Evolutionary conservation across 2,797 vertebrate species (phyloP), one percentile per base, ranked within the genome.

Genomic region (Labroides dimidiatus): DNA sequence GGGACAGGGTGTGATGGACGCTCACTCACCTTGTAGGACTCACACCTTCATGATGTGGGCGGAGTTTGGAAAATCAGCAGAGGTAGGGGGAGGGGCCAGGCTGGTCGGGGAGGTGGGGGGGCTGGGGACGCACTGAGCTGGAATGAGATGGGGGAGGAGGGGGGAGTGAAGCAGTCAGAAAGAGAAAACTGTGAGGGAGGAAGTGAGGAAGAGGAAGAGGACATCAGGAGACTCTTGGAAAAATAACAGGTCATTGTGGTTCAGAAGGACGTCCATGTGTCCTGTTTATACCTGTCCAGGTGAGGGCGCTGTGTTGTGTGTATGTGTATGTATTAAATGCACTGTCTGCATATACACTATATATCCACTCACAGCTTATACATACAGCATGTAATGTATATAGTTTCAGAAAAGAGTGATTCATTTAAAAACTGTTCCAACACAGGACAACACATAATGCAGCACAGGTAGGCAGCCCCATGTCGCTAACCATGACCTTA

Each of bases 21-120:
- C 4, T 33, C 27, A 92, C 93, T 94, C 86, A 94, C 94, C 93
- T 92, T 77, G 67, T 80, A 60, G 68, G 85, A 88, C 87, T 96
- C 94, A 97, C 92, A 95, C 96, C 93, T 94, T 95, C 96, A 96
- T 96, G 94, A 94, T 93, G 91, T 95, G 95, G 93, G 89, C 82
- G 43, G 93, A 92, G 82, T 90, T 93, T 82, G 92, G 91, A 79
- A 91, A 91, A 80, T 95, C 92, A 90, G 94, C 84, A 89, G 93
- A 89, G 90, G 89, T 87, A 56, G 82, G 93, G 92, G 94, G 88
- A 93, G 95, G 95, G 94, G 92, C 92, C 94, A 80, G 94, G 93
- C 94, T 95, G 82, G 94, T 95, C 76, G 95, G 96, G 94, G 96
- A 95, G 83, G 94, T 91, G 87, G 95, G 94, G 92, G 95, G 93